Evolutionary conservation across 2,797 vertebrate species (phyloP).

Genomic region (Acanthurus tractus): DNA sequence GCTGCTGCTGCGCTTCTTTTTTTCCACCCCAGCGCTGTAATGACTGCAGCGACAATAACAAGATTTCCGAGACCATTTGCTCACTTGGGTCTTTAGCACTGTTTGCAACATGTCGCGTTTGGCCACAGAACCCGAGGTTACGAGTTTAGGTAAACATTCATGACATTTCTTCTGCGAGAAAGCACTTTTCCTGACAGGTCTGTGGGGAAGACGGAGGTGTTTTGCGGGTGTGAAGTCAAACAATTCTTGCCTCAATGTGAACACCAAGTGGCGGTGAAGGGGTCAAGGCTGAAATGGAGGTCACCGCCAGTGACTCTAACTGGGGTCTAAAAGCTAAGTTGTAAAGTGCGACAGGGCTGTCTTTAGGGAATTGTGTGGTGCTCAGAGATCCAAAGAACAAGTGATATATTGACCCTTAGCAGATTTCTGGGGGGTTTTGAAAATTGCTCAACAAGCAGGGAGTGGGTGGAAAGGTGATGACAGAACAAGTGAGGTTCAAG

Average conservation of each 20-base stretch:
- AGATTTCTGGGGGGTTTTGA: background rate
- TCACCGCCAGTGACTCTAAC: constrained; percentile 17
- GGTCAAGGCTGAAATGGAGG: constrained; percentile 1
- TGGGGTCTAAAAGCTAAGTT: constrained; percentile 6
- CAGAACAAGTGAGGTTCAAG: constrained; percentile 2
- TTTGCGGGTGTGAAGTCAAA: constrained; percentile 11
- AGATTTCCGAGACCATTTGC: background rate
- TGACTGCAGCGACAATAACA: constrained; percentile 17
- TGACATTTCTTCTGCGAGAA: constrained; percentile 9
- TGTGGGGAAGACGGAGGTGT: background rate
- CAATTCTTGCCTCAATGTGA: background rate
- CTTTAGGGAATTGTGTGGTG: background rate
- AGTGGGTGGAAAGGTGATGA: constrained; percentile 5
- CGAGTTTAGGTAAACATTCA: constrained; percentile 10
- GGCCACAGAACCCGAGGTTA: constrained; percentile 9
- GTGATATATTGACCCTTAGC: constrained; percentile 8
- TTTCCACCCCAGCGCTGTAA: background rate
- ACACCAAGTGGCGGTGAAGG: background rate
- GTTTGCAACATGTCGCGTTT: background rate
- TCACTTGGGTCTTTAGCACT: background rate
- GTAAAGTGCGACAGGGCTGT: background rate
- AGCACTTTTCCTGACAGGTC: constrained; percentile 18
- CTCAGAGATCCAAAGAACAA: constrained; percentile 6
- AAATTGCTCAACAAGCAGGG: constrained; percentile 12
- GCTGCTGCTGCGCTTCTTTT: background rate